Evolutionary conservation across 1,140 invertebrate species (phyloP).

Genomic region (Drosophila mojavensis): DNA sequence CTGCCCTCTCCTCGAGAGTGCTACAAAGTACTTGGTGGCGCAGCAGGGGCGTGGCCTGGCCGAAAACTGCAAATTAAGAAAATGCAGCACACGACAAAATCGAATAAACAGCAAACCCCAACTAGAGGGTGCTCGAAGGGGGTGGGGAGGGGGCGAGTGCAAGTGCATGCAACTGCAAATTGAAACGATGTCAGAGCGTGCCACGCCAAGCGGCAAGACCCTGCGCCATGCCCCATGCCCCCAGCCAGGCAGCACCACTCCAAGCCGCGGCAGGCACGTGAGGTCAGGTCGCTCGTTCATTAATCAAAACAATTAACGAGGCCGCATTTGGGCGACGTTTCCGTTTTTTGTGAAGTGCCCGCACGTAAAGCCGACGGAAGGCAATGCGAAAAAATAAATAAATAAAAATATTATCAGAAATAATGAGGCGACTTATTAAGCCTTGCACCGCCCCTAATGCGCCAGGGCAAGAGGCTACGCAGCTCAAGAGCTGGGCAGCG

Average conservation of each 20-base stretch:
- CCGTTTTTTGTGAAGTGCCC: constrained; percentile 67
- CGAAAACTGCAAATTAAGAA: constrained; percentile 73
- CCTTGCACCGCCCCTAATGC: constrained; percentile 32
- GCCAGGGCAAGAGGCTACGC: not conserved
- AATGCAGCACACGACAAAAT: constrained; percentile 79
- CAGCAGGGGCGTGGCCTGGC: constrained; percentile 5
- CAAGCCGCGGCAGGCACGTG: constrained; percentile 50
- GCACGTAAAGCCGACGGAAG: constrained; percentile 50
- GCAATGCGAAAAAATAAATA: constrained; percentile 39
- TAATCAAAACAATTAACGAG: constrained; percentile 83
- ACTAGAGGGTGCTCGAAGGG: constrained; percentile 13
- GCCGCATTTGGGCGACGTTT: constrained; percentile 78
- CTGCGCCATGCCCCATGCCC: not conserved
- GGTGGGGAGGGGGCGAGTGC: not conserved
- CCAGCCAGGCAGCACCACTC: not conserved
- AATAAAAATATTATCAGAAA: constrained; percentile 6
- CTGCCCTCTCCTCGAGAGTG: not conserved
- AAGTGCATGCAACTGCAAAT: constrained; percentile 71
- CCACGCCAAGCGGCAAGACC: constrained; percentile 8
- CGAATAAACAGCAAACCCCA: constrained; percentile 66
- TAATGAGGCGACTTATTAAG: constrained; percentile 66
- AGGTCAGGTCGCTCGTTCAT: constrained; percentile 73
- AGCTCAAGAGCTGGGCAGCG: not conserved
- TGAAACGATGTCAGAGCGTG: constrained; percentile 57
- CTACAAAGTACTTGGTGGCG: not conserved